These are phyloP conservation scores for Platichthys stellatus DNA, from an alignment of 2,113 vertebrate genomes.

Conservation along the genomic window DNA sequence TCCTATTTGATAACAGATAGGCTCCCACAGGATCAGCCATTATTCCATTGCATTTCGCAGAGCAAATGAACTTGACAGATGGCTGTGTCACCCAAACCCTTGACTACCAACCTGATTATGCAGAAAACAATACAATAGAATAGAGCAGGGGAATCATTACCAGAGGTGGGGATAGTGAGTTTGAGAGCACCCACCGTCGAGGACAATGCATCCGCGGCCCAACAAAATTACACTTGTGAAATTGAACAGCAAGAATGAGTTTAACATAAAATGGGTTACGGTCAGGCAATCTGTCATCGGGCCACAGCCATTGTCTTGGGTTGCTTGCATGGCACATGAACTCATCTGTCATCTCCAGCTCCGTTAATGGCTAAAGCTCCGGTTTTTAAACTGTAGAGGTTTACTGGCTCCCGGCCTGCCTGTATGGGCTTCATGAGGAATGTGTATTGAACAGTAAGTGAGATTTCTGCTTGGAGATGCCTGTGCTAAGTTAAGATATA, in stretches of 20 bases:
- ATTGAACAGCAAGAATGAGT: conserved; percentile 99
- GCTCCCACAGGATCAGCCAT: conserved; percentile 91
- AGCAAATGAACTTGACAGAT: conserved; percentile 99
- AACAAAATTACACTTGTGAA: conserved; percentile 98
- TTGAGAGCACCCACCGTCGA: conserved; percentile 83
- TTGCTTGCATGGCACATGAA: conserved; percentile 98
- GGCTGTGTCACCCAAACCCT: conserved; percentile 99
- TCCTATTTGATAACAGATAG: conserved; percentile 92
- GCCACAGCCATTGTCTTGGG: conserved; percentile 95
- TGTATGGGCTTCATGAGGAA: conserved; percentile 63
- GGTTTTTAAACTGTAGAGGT: conserved; percentile 87
- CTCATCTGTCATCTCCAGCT: conserved; percentile 96
- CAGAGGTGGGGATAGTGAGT: conserved; percentile 84
- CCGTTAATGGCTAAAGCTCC: conserved; percentile 90
- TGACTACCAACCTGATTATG: conserved; percentile 99
- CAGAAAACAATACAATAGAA: conserved; percentile 99
- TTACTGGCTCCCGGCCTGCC: conserved; percentile 70
- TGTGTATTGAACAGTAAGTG: conserved; percentile 22
- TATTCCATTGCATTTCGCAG: conserved; percentile 97
- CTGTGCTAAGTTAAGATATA: background rate
- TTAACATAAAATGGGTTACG: conserved; percentile 99
- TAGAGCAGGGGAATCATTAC: conserved; percentile 95
- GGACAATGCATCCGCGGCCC: conserved; percentile 91
- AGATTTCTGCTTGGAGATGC: conserved; percentile 16
- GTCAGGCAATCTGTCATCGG: conserved; percentile 97